phyloP scores from a whole-genome alignment of 2,797 vertebrate genomes.

The Anisognathus igniventris region DNA sequence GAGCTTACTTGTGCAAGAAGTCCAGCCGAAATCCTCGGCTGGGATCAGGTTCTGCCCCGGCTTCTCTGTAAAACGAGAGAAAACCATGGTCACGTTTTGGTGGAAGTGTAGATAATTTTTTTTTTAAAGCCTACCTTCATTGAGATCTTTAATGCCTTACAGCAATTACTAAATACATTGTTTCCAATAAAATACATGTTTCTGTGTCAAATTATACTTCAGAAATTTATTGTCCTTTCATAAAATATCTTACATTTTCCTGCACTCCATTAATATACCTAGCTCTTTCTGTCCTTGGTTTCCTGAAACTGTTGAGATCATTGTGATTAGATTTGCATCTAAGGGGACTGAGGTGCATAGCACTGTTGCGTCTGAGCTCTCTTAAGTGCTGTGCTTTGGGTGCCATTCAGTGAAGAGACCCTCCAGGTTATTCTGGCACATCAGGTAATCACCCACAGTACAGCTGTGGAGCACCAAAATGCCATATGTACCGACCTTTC shows the following conservation, averaged over 20 bases:
- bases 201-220: neutral
- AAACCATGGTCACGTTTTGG: neutral
- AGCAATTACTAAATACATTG: neutral
- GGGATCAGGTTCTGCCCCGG: neutral
- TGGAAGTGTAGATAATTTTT: neutral
- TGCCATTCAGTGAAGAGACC: neutral
- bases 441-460: neutral
- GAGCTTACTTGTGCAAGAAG: neutral
- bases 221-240: neutral
- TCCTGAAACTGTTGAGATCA: neutral
- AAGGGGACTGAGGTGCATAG: neutral
- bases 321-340: neutral
- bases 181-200: neutral
- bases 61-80: neutral
- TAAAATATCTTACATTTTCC: rapidly evolving
- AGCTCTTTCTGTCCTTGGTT: neutral
- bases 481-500: rapidly evolving
- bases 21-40: rapidly evolving
- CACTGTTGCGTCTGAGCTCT: neutral
- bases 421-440: neutral
- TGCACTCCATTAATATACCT: rapidly evolving
- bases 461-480: neutral
- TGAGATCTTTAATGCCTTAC: neutral
- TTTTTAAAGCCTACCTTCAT: neutral
- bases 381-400: neutral